Conservation (phyloP, 2,113 vertebrate species). For the Trachemys scripta region DNA sequence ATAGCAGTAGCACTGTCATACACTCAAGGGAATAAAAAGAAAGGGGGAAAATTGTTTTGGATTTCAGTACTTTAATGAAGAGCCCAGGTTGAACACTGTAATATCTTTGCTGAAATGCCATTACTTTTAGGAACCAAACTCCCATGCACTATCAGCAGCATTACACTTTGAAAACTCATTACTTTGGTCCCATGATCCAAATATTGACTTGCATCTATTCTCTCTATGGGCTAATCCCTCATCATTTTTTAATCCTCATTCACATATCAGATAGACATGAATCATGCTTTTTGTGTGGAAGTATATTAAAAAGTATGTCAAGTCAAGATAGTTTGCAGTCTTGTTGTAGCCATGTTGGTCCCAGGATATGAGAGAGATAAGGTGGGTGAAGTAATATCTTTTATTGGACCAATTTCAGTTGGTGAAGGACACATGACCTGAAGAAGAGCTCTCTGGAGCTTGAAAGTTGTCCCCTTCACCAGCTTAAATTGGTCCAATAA, state of each 20-base stretch:
- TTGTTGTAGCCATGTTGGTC: not conserved
- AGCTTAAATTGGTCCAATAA: not conserved
- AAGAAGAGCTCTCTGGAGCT: not conserved
- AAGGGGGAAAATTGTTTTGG: not conserved
- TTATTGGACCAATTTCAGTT: not conserved
- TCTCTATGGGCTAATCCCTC: conserved; percentile 48
- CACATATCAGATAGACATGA: not conserved
- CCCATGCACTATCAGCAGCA: not conserved
- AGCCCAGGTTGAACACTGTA: not conserved
- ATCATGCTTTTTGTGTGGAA: not conserved
- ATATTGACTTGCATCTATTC: conserved; percentile 44
- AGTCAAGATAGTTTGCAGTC: not conserved
- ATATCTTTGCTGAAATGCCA: not conserved
- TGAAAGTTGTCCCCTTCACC: not conserved
- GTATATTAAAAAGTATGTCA: not conserved
- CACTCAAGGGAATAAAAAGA: not conserved
- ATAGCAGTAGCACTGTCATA: conserved; percentile 7
- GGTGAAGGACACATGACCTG: not conserved
- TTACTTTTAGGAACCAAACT: not conserved
- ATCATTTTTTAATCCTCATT: conserved; percentile 45
- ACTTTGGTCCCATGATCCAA: conserved; percentile 14
- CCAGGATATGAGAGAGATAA: not conserved
- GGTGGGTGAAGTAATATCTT: not conserved
- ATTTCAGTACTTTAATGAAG: not conserved
- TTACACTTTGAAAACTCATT: conserved; percentile 49